Evolutionary conservation across 2,888 invertebrate genomes (phyloP), one percentile per base, ranked within the genome.

Genomic region (Melinaea marsaeus): DNA sequence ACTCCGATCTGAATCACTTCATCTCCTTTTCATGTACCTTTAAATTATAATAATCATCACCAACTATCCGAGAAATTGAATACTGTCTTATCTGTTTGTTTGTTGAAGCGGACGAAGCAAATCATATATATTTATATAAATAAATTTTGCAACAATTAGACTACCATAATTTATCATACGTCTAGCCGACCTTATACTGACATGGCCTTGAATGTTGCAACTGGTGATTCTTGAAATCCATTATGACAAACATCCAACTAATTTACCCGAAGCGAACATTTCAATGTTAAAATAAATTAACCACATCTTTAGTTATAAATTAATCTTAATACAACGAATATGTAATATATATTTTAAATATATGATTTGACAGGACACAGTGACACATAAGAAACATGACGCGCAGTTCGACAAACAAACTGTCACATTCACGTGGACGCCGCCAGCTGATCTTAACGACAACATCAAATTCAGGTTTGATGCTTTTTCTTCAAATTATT

Each of bases 341-440:
- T 22, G 22, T 22, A 22, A n/a, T 47, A 57, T 13, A 35, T 22
- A 22, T 22, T 1, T 22, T 22, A 22, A 22, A 22, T 22, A 22
- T 22, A 47, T 32, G 56, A 60, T 62, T 57, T 80, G 78, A 22
- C 80, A 95, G 94, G 94, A 93, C 74, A 92, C 94, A 0, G 89
- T 94, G 34, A 95, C 95, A 3, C 95, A 95, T 82, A 92, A 92
- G 76, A 94, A 93, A 74, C 91, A 94, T 69, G 91, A 90, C 13
- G 86, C 91, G 67, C 89, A 91, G 45, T 84, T 89, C 9, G 90
- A 92, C 72, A 93, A 92, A 72, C 91, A 90, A 69, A 85, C 91
- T 13, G 78, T 94, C 1, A 84, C 86, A 56, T 90, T 93, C 71
- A 92, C 90, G 13, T 95, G 95, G 95, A 92, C 91, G 62, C 92